Evolutionary conservation across 1,140 invertebrate species (phyloP), one percentile per base, ranked within the genome.

Genomic region (Propsilocerus akamusi): DNA sequence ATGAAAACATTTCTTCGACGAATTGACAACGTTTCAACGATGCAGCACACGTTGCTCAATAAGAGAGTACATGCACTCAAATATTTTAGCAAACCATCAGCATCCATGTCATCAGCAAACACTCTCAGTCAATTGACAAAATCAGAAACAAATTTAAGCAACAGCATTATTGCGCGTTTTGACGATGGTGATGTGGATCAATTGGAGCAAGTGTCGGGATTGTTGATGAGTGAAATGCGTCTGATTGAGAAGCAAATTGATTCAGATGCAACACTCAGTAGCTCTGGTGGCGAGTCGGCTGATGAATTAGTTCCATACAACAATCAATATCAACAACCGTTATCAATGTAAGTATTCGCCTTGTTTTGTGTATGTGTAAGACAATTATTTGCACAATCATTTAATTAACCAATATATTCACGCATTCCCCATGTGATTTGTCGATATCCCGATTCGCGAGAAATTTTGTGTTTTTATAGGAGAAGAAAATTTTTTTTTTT

Each of bases 241-340:
- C 68, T 83, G 50, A 72, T 88, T 41, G 78, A 88, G 57, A 67
- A 72, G 46, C 75, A 77, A 55, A 67, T 91, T 46, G 91, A 95
- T 68, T 92, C 89, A 14, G 91, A 96, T 70, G 89, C 86, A 12
- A 96, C 92, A 12, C 86, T 82, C 14, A 91, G 87, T 48, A 93
- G 88, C 59, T 94, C 90, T 26, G 91, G 89, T 32, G 88, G 86
- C 25, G 91, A 95, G 64, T 93, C 87, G 57, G 86, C 85, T 68
- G 90, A 95, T 69, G 91, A 96, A 67, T 76, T 81, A 65, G 80
- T 87, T 51, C 68, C 70, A 52, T 86, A 82, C 65, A 83, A 80
- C 61, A 86, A 86, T 69, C 70, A 71, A 20, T 76, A 80, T 61
- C 82, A 86, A 59, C 74, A 81, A 56, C 70, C 71, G 47, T 69